These are phyloP conservation scores for Peromyscus aztecus DNA, from an alignment of 2,797 vertebrate species.

Conservation along the genomic window DNA sequence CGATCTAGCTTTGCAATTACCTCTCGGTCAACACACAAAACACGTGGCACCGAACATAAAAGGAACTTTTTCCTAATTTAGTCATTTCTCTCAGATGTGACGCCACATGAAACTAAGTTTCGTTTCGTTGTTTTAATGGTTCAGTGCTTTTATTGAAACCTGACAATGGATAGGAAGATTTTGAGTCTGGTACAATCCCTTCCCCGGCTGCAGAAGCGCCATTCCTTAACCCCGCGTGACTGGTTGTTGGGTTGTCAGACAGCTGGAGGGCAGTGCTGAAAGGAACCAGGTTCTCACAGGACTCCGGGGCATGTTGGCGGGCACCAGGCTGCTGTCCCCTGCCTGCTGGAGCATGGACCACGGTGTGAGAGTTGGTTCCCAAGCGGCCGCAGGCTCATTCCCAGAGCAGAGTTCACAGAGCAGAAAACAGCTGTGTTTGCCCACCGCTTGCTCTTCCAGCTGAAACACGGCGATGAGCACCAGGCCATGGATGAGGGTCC, in stretches of 20 bases:
- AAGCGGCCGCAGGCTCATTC: neutral
- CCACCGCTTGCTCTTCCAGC: neutral
- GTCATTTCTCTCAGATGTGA: conserved; percentile 55
- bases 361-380: neutral
- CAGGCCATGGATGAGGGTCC: neutral
- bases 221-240: neutral
- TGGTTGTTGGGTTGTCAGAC: neutral
- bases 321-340: neutral
- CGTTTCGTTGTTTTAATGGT: neutral
- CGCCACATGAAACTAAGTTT: neutral
- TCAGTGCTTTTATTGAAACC: neutral
- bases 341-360: neutral
- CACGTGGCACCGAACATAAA: neutral
- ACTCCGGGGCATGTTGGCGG: neutral
- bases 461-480: too few relatives aligned
- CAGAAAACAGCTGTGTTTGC: neutral
- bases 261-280: neutral
- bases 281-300: neutral
- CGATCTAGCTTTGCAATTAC: conserved; percentile 5
- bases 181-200: neutral
- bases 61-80: conserved; percentile 9
- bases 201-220: neutral
- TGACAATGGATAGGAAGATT: neutral
- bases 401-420: neutral
- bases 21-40: conserved; percentile 41